A percentile compares a stretch with the other conserved stretches of the same genome.
These are phyloP conservation scores for Bos javanicus DNA, from an alignment of 2,113 vertebrate species.

Conservation along the genomic window DNA sequence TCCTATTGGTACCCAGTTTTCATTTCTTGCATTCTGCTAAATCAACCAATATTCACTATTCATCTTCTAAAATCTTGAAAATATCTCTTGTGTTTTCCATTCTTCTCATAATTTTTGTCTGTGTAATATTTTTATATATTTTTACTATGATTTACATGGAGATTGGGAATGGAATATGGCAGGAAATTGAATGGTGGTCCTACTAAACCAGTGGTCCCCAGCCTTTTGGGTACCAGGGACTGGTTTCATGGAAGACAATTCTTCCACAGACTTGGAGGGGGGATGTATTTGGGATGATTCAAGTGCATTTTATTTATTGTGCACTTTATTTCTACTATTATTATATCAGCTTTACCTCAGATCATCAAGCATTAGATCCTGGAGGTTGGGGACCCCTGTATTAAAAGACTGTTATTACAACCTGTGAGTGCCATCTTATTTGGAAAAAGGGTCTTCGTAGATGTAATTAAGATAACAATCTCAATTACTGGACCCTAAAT, in stretches of 20 bases:
- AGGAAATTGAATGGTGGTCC: background rate
- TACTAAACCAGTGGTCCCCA: background rate
- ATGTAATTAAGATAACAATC: background rate
- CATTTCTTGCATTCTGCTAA: background rate
- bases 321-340: background rate
- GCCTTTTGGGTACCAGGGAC: background rate
- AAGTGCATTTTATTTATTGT: background rate
- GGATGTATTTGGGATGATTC: background rate
- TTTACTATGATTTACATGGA: background rate
- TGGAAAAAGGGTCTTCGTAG: background rate
- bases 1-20: background rate
- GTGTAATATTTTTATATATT: background rate
- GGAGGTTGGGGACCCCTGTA: background rate
- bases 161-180: background rate
- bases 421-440: background rate
- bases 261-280: background rate
- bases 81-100: background rate
- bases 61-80: background rate
- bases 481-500: background rate
- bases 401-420: background rate
- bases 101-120: background rate
- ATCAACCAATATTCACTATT: background rate
- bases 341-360: background rate
- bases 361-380: background rate
- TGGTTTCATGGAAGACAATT: background rate